These are phyloP conservation scores for Himantopus leucocephalus DNA, from an alignment of 2,113 vertebrate species.

Conservation along the genomic window DNA sequence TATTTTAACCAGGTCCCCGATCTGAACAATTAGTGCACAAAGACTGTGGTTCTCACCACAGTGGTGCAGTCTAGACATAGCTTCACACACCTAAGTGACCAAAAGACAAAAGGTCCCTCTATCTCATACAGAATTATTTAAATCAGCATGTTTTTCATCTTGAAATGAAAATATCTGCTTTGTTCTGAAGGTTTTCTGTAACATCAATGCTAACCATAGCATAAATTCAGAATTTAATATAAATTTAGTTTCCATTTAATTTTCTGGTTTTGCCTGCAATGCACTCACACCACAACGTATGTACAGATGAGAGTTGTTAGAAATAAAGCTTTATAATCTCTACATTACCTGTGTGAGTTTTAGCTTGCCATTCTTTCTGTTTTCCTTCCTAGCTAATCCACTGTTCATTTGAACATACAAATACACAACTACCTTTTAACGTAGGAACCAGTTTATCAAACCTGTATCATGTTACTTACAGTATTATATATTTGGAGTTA, in stretches of 20 bases:
- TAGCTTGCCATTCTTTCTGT: neutral
- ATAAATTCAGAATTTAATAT: neutral
- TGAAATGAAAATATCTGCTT: neutral
- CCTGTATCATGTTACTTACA: neutral
- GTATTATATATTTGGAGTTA: neutral
- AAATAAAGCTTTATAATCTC: neutral
- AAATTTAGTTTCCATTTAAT: neutral
- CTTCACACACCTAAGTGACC: neutral
- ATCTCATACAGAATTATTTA: neutral
- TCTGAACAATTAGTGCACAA: neutral
- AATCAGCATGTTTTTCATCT: neutral
- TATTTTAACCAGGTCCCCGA: neutral
- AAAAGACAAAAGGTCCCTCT: neutral
- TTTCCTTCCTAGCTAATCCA: neutral
- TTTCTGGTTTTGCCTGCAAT: neutral
- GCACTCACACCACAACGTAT: neutral
- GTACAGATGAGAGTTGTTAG: neutral
- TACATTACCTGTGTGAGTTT: neutral
- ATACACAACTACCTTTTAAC: neutral
- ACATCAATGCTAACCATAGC: neutral
- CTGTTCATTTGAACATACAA: neutral
- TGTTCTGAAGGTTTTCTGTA: neutral
- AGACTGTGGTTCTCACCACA: neutral
- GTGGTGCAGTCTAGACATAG: neutral
- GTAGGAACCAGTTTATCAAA: neutral